phyloP scores from a whole-genome alignment of 2,888 invertebrate genomes.

The Bibio marci region DNA sequence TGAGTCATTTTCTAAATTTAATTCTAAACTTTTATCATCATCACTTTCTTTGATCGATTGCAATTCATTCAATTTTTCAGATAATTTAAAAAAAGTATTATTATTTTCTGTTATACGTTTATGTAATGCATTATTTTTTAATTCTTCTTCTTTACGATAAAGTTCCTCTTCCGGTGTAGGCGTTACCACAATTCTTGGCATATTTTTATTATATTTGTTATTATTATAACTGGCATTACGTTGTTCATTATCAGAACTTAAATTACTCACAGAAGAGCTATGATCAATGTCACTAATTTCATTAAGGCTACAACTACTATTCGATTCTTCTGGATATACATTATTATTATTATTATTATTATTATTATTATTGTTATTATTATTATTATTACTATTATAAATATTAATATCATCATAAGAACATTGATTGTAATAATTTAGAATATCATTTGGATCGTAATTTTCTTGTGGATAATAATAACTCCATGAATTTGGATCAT shows the following conservation, averaged over 20 bases:
- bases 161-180: constrained; percentile 23
- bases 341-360: neutral
- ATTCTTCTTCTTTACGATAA: too few species aligned
- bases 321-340: neutral
- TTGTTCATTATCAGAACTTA: neutral
- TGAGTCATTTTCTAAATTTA: too few species aligned
- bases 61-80: constrained; percentile 20
- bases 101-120: too few species aligned
- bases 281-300: neutral
- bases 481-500: too few species aligned
- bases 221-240: neutral
- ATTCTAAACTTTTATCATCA: constrained; percentile 17
- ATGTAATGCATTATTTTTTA: too few species aligned
- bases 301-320: neutral
- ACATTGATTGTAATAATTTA: too few species aligned
- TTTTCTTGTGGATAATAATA: too few species aligned
- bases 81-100: too few species aligned
- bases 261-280: neutral
- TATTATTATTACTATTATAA: too few species aligned
- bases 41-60: constrained; percentile 17
- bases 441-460: too few species aligned
- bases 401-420: too few species aligned
- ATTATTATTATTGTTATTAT: neutral
- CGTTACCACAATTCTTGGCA: constrained; percentile 25
- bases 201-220: neutral